Percentiles rank a stretch among this genome's conserved stretches.
Conservation (phyloP, 2,888 invertebrate species). For the Acheta domesticus region DNA sequence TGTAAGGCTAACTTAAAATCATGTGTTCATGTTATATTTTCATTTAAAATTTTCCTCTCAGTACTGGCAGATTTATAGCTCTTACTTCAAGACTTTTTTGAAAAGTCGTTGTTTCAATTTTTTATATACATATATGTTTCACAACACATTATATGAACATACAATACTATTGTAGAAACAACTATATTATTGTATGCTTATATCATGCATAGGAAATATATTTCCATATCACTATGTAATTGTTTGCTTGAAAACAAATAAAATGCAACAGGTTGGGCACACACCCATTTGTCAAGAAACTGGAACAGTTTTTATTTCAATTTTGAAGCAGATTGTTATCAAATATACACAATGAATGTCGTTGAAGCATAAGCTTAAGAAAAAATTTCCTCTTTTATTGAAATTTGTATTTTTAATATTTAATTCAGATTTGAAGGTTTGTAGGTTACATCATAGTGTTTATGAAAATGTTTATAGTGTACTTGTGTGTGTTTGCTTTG, state of each 20-base stretch:
- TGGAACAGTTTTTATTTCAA: background rate
- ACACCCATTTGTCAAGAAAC: background rate
- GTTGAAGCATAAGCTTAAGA: slow-evolving; percentile 22
- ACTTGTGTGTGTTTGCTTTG: background rate
- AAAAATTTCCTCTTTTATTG: slow-evolving; percentile 22
- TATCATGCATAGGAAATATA: slow-evolving; percentile 26
- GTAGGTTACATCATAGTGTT: background rate
- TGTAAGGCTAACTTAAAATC: slow-evolving; percentile 2
- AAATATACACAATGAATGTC: background rate
- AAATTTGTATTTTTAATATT: background rate
- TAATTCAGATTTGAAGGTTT: background rate
- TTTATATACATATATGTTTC: slow-evolving; percentile 25
- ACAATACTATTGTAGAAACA: slow-evolving; percentile 24
- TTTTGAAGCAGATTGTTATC: background rate
- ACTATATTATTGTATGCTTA: slow-evolving; percentile 27
- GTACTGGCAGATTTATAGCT: slow-evolving; percentile 23
- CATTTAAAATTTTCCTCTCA: slow-evolving; percentile 20
- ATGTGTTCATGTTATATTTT: slow-evolving; percentile 2
- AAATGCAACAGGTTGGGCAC: slow-evolving; percentile 6
- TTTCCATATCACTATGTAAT: slow-evolving; percentile 27
- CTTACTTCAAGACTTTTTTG: slow-evolving; percentile 20
- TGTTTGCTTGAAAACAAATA: slow-evolving; percentile 23
- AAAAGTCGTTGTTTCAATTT: slow-evolving; percentile 25
- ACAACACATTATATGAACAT: slow-evolving; percentile 27
- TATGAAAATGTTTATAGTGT: slow-evolving; percentile 7